Conservation (phyloP, 1,140 invertebrate species). For the Aphis gossypii region DNA sequence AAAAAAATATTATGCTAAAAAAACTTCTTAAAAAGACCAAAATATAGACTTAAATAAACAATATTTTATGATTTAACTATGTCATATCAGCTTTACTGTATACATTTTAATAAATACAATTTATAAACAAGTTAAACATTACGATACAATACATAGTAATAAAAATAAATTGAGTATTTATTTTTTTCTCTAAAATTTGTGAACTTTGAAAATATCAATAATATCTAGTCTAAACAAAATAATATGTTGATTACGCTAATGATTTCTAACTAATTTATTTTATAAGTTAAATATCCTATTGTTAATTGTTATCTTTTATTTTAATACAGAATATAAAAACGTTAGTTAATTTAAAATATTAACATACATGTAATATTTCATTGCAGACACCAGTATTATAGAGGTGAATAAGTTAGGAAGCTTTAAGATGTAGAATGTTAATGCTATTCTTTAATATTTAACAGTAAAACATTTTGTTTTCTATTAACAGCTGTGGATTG, state of each 20-base stretch:
- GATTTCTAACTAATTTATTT: background rate
- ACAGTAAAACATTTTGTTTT: background rate
- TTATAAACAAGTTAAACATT: background rate
- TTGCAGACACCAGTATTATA: background rate
- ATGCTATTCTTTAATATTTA: too few species aligned
- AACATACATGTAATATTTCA: background rate
- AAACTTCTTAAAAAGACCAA: too few species aligned
- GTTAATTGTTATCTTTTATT: background rate
- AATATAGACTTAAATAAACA: too few species aligned
- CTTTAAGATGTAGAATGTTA: background rate
- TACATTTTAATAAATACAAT: background rate
- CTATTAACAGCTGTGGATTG: conserved; percentile 12
- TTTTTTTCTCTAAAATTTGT: background rate
- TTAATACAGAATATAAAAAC: background rate
- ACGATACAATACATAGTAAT: background rate
- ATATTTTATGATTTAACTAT: background rate
- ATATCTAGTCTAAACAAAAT: background rate
- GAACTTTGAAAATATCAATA: background rate
- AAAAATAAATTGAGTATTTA: background rate
- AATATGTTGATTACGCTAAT: background rate
- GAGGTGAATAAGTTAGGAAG: background rate
- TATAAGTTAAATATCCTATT: background rate
- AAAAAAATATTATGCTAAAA: too few species aligned
- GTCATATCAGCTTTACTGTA: background rate
- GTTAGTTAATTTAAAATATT: background rate